Evolutionary conservation across 92 coral and sea anemone genomes (phyloP).

Genomic region (Paramuricea clavata): DNA sequence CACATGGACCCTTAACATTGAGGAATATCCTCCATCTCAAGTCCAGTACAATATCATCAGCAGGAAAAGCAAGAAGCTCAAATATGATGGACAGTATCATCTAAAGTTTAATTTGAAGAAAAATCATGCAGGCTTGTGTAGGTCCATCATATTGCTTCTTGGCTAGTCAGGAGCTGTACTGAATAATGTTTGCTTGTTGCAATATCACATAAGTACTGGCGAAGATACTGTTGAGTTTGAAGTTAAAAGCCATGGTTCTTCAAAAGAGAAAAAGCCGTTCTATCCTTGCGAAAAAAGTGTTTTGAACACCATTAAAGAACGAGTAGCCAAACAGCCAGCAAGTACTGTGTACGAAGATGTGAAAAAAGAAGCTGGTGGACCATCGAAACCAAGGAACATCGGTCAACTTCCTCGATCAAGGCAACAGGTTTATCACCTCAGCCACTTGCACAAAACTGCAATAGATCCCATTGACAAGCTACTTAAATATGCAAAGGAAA

Average conservation of each 20-base stretch:
- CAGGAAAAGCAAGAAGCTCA: constrained; percentile 40
- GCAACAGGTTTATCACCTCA: constrained; percentile 65
- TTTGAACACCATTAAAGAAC: constrained; percentile 47
- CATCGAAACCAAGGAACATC: constrained; percentile 47
- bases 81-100: constrained; percentile 35
- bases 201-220: constrained; percentile 33
- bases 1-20: constrained; percentile 62
- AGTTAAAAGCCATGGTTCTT: constrained; percentile 63
- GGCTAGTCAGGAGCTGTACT: constrained; percentile 21
- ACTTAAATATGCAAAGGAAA: constrained; percentile 46
- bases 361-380: constrained; percentile 47
- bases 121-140: constrained; percentile 48
- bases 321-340: constrained; percentile 20
- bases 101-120: constrained; percentile 48
- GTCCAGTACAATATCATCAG: constrained; percentile 6
- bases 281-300: constrained; percentile 70
- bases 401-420: constrained; percentile 63
- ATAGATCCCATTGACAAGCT: constrained; percentile 59
- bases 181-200: constrained; percentile 18
- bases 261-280: constrained; percentile 61
- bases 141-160: constrained; percentile 47
- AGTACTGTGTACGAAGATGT: constrained; percentile 49
- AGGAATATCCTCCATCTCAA: constrained; percentile 1
- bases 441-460: neutral
- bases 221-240: constrained; percentile 48